Percentiles rank a stretch among this genome's conserved stretches.
phyloP scores from a whole-genome alignment of 1,140 invertebrate genomes.

The Phortica variegata region DNA sequence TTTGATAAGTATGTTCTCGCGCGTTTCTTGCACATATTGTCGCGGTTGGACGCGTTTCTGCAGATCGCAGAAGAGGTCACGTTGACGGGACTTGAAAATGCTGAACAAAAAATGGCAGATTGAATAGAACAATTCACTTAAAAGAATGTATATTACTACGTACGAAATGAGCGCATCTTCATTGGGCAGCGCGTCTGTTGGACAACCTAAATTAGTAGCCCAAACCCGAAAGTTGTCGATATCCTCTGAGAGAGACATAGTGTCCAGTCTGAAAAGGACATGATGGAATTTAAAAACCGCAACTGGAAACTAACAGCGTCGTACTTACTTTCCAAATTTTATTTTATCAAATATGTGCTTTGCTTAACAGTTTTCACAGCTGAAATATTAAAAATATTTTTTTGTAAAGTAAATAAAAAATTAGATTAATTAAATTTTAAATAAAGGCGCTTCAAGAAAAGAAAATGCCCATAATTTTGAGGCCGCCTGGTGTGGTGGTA shows the following conservation, averaged over 20 bases:
- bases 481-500: too few relatives aligned
- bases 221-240: slow-evolving; percentile 31
- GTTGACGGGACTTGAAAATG: slow-evolving; percentile 41
- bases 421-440: too few relatives aligned
- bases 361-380: too few relatives aligned
- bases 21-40: slow-evolving; percentile 31
- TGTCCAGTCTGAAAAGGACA: neutral
- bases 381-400: too few relatives aligned
- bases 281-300: neutral
- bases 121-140: neutral
- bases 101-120: slow-evolving; percentile 17
- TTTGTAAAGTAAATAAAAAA: too few relatives aligned
- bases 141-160: slow-evolving; percentile 7
- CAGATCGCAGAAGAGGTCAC: slow-evolving; percentile 31
- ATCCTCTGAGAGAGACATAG: slow-evolving; percentile 34
- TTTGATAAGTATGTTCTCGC: slow-evolving; percentile 37
- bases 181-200: slow-evolving; percentile 27
- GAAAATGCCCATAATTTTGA: too few relatives aligned
- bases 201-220: slow-evolving; percentile 42
- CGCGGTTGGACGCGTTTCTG: slow-evolving; percentile 32
- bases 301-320: too few relatives aligned
- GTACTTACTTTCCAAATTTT: too few relatives aligned
- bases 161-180: slow-evolving; percentile 44
- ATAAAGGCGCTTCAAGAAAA: too few relatives aligned
- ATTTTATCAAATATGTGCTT: too few relatives aligned